phyloP scores from a whole-genome alignment of 2,797 vertebrate species.

The Zalophus californianus region DNA sequence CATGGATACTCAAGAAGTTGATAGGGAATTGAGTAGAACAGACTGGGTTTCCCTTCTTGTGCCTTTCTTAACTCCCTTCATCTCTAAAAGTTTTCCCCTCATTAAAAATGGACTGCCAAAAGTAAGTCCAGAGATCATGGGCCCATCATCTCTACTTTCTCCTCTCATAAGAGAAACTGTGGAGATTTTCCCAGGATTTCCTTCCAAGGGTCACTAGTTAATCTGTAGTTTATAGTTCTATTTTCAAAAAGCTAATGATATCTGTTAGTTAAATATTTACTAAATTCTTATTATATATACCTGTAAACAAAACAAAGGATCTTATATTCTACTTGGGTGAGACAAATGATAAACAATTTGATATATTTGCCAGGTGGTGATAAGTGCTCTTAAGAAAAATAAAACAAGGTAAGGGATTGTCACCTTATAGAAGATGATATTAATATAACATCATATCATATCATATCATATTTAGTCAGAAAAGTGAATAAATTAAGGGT shows the following conservation, averaged over 20 bases:
- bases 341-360: not conserved
- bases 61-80: not conserved
- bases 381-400: slow-evolving; percentile 45
- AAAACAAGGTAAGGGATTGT: not conserved
- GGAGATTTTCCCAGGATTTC: not conserved
- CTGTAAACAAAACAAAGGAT: slow-evolving; percentile 36
- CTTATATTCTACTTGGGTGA: not conserved
- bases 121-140: not conserved
- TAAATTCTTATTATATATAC: not conserved
- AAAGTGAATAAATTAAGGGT: not conserved
- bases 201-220: not conserved
- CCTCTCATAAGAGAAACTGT: slow-evolving; percentile 20
- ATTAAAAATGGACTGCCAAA: slow-evolving; percentile 24
- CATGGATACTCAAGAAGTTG: slow-evolving; percentile 33
- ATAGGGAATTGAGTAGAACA: not conserved
- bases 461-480: not conserved
- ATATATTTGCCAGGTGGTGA: not conserved
- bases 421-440: not conserved
- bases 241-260: slow-evolving; percentile 38
- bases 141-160: not conserved
- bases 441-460: not conserved
- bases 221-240: not conserved
- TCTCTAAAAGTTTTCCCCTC: slow-evolving; percentile 24
- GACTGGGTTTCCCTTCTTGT: not conserved
- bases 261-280: not conserved